Evolutionary conservation across 30 jellyfish, hydroid and myxozoan species (phyloP).

Genomic region (Aurelia sp.): DNA sequence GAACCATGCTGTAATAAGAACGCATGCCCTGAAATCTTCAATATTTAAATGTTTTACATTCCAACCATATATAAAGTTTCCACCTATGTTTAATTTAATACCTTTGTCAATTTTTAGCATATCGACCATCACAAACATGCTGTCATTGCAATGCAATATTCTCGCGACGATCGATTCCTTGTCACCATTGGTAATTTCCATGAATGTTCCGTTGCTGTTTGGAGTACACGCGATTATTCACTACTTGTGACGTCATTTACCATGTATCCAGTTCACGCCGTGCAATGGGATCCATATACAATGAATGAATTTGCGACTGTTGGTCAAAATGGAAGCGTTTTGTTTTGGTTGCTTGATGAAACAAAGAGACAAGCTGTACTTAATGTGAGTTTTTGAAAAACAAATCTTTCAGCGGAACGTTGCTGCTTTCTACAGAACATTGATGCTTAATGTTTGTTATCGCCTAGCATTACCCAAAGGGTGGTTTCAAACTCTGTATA

Average conservation of each 20-base stretch:
- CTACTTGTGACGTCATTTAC: conserved; percentile 72
- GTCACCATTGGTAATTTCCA: conserved; percentile 78
- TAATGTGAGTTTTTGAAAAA: conserved; percentile 38
- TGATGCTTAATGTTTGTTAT: no score
- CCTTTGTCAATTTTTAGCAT: conserved; percentile 29
- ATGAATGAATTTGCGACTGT: conserved; percentile 91
- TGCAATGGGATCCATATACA: conserved; percentile 88
- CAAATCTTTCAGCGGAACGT: no score
- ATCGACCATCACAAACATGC: conserved; percentile 71
- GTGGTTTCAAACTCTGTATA: no score
- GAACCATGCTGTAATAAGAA: no score
- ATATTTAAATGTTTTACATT: background rate
- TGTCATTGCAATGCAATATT: conserved; percentile 77
- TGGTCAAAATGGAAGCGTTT: conserved; percentile 84
- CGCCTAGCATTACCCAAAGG: no score
- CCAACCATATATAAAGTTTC: no score
- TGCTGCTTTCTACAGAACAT: no score
- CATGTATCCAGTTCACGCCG: conserved; percentile 77
- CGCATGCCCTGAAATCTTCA: no score
- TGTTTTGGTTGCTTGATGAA: conserved; percentile 85
- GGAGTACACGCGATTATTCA: conserved; percentile 77
- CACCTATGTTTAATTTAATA: no score
- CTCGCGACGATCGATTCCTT: conserved; percentile 95
- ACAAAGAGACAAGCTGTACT: conserved; percentile 55
- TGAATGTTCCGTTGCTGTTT: conserved; percentile 84